Evolutionary conservation across 1,140 invertebrate species (phyloP).

Genomic region (Drosophila nikananu): DNA sequence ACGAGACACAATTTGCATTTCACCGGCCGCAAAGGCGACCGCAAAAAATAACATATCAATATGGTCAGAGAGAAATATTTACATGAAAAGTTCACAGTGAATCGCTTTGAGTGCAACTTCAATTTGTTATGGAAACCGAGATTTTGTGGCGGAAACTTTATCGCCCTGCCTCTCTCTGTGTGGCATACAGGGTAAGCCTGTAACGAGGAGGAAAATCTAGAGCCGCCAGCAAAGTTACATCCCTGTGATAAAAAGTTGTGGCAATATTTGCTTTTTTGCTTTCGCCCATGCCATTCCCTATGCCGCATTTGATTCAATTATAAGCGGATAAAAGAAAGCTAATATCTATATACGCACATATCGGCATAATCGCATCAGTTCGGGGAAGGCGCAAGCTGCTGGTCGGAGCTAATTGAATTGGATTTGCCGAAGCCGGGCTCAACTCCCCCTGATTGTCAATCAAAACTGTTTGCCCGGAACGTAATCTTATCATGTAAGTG

Average conservation of each 20-base stretch:
- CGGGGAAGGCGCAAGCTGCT: constrained; percentile 20
- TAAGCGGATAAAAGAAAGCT: constrained; percentile 64
- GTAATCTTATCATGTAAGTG: constrained; percentile 64
- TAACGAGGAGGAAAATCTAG: constrained; percentile 3
- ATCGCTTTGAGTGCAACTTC: constrained; percentile 33
- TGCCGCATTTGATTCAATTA: constrained; percentile 77
- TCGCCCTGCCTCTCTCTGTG: not conserved
- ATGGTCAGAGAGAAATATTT: constrained; percentile 4
- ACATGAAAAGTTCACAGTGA: constrained; percentile 28
- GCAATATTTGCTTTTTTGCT: constrained; percentile 70
- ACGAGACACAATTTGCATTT: constrained; percentile 50
- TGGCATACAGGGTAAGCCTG: constrained; percentile 17
- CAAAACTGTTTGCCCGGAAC: constrained; percentile 26
- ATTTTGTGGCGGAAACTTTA: constrained; percentile 40
- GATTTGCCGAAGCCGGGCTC: constrained; percentile 49
- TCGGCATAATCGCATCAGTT: constrained; percentile 43
- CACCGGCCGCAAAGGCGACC: constrained; percentile 11
- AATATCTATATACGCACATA: constrained; percentile 25
- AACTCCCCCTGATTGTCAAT: constrained; percentile 46
- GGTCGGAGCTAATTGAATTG: constrained; percentile 69
- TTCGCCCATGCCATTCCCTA: constrained; percentile 31
- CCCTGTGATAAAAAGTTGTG: constrained; percentile 69
- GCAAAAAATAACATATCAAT: constrained; percentile 39
- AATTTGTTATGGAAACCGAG: constrained; percentile 40
- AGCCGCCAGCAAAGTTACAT: constrained; percentile 59